Percentiles rank a stretch among this genome's conserved stretches.
Evolutionary conservation across 2,797 vertebrate species (phyloP).

Genomic region (Myotis daubentonii): DNA sequence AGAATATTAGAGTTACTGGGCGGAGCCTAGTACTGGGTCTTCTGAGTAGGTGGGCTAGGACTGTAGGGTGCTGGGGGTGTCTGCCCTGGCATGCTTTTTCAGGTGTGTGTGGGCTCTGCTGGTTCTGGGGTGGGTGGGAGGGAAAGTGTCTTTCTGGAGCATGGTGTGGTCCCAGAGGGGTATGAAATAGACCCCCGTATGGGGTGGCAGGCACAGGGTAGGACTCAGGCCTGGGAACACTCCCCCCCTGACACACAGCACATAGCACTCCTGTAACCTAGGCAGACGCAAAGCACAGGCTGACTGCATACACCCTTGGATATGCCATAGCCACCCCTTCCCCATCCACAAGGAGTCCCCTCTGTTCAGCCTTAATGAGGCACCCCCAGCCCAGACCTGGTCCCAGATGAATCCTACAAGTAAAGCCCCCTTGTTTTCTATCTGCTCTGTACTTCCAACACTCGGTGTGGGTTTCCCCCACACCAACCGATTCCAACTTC

Average conservation of each 20-base stretch:
- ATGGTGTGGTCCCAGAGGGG: neutral
- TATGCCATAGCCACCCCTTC: neutral
- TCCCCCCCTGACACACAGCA: neutral
- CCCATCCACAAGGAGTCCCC: fast-evolving
- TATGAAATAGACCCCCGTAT: neutral
- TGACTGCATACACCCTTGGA: neutral
- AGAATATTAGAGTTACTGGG: neutral
- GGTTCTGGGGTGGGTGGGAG: neutral
- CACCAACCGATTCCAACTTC: neutral
- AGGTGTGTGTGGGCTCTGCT: neutral
- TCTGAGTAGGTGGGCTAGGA: neutral
- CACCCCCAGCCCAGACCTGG: neutral
- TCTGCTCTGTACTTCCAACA: neutral
- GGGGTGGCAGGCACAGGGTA: neutral
- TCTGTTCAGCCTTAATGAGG: neutral
- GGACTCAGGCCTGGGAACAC: neutral
- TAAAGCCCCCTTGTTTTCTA: too few species aligned
- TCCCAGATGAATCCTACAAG: neutral
- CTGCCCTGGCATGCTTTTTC: neutral
- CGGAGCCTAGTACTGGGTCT: neutral
- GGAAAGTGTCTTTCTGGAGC: neutral
- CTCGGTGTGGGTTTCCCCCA: neutral
- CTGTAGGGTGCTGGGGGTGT: too few species aligned
- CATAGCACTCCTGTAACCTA: neutral
- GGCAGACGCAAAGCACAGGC: neutral